Percentiles rank a stretch among this genome's conserved stretches.
These are phyloP conservation scores for Agrypnus murinus DNA, from an alignment of 2,888 invertebrate genomes.

Conservation along the genomic window DNA sequence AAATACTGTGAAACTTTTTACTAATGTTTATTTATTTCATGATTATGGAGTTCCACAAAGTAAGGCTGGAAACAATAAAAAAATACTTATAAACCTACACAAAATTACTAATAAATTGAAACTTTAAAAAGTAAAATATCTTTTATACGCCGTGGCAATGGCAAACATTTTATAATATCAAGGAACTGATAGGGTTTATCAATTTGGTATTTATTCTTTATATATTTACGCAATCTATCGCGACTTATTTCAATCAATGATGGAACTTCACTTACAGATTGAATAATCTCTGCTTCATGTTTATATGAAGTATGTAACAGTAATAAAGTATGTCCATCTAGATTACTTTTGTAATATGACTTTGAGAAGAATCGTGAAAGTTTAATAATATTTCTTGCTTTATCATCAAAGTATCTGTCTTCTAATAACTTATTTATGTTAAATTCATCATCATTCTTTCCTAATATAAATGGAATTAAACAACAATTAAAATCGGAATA, in stretches of 20 bases:
- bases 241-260: slow-evolving; percentile 60
- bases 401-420: too few species aligned
- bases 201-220: slow-evolving; percentile 50
- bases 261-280: slow-evolving; percentile 49
- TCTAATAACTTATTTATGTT: background rate
- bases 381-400: background rate
- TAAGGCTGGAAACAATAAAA: too few species aligned
- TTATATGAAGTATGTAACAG: background rate
- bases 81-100: too few species aligned
- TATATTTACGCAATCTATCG: slow-evolving; percentile 54
- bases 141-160: slow-evolving; percentile 54
- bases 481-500: background rate
- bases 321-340: background rate
- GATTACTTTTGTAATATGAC: background rate
- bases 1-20: too few species aligned
- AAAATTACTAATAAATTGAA: slow-evolving; percentile 52
- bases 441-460: background rate
- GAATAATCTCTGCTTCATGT: background rate
- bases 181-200: slow-evolving; percentile 55
- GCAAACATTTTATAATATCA: slow-evolving; percentile 53
- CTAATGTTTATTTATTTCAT: too few species aligned
- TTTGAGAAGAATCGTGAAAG: background rate
- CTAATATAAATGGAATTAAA: background rate
- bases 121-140: slow-evolving; percentile 57
- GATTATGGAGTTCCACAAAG: too few species aligned